A percentile compares a stretch with the other conserved stretches of the same genome.
Conservation (phyloP, 2,113 vertebrate species). For the Cygnus buccinator region DNA sequence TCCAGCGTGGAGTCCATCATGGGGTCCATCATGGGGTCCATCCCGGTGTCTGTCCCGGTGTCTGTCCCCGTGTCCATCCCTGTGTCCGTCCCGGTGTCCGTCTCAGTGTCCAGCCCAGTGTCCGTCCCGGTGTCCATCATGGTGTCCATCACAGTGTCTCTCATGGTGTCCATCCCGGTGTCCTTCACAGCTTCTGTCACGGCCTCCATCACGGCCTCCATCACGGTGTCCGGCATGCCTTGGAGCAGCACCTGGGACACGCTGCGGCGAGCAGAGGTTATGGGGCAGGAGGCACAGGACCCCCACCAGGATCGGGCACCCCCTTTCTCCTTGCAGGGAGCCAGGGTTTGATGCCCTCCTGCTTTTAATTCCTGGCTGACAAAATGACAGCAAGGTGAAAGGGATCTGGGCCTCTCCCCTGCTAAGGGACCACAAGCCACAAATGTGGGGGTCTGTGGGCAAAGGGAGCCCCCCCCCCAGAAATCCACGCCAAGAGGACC, state of each 20-base stretch:
- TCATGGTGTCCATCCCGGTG: background rate
- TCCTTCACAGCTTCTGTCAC: no score
- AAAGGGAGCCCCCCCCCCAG: background rate
- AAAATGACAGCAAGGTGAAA: background rate
- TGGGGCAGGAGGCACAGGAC: rapidly evolving
- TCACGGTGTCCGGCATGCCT: background rate
- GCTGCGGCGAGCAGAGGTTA: background rate
- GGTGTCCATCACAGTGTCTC: rapidly evolving
- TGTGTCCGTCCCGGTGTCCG: rapidly evolving
- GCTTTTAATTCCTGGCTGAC: background rate
- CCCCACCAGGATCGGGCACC: background rate
- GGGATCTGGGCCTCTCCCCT: background rate
- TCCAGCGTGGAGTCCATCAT: background rate
- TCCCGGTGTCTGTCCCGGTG: rapidly evolving
- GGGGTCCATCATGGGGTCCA: background rate
- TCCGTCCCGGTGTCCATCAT: no score
- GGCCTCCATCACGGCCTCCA: rapidly evolving
- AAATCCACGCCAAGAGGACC: background rate
- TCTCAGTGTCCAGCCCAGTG: no score
- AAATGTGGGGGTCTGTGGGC: rapidly evolving
- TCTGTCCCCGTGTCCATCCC: background rate
- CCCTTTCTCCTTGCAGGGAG: background rate
- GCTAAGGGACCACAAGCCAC: background rate
- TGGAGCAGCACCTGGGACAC: background rate
- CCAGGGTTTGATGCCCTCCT: no score